These are phyloP conservation scores for Sphenodon punctatus DNA, from an alignment of 2,797 vertebrate genomes.

Conservation along the genomic window DNA sequence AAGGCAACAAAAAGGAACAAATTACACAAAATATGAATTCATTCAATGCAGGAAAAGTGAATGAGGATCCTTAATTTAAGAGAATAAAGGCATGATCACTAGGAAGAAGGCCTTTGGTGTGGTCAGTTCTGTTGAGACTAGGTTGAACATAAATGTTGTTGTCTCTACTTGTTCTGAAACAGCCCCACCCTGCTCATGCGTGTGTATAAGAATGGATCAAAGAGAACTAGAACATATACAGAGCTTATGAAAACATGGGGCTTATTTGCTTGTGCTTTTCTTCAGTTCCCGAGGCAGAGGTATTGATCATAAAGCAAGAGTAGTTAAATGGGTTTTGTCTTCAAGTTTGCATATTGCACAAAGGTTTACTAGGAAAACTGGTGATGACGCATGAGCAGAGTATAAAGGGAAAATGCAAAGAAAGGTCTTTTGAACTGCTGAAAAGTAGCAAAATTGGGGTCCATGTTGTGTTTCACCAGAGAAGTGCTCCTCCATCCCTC, in stretches of 20 bases:
- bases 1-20: neutral
- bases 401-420: conserved; percentile 22
- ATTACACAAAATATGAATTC: conserved; percentile 26
- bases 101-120: conserved; percentile 48
- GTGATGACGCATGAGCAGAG: conserved; percentile 19
- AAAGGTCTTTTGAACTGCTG: conserved; percentile 37
- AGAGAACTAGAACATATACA: conserved; percentile 59
- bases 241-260: conserved; percentile 65
- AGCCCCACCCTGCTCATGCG: conserved; percentile 48
- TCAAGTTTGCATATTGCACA: conserved; percentile 27
- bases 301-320: conserved; percentile 68
- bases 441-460: conserved; percentile 7
- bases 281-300: conserved; percentile 37
- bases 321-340: conserved; percentile 39
- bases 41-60: conserved; percentile 22
- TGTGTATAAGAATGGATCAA: conserved; percentile 66
- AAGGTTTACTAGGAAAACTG: conserved; percentile 22
- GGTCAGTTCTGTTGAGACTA: conserved; percentile 47
- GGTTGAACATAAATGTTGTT: conserved; percentile 38
- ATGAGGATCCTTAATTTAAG: conserved; percentile 11
- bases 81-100: neutral
- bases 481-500: neutral
- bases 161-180: conserved; percentile 40
- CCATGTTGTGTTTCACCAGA: neutral
- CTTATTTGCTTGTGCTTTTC: conserved; percentile 55